Evolutionary conservation across 1,140 invertebrate species (phyloP), one percentile per base, ranked within the genome.

Genomic region (Rhynchophorus ferrugineus): DNA sequence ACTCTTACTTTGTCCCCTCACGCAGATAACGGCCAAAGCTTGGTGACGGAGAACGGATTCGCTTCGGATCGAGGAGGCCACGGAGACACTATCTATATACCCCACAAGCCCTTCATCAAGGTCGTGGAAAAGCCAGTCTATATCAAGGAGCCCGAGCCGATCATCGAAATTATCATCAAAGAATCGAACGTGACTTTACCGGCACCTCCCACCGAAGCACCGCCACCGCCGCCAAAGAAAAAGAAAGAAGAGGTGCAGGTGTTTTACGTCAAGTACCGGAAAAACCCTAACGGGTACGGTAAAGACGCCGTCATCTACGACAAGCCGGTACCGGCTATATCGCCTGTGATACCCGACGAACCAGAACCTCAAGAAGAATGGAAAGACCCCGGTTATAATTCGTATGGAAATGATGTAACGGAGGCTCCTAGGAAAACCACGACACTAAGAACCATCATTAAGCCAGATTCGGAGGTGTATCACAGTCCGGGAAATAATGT

Each of bases 111-210:
- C 2, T 51, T 44, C 13, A 58, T 59, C 9, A 56, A 49, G 56
- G 73, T 49, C 71, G 75, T 64, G 64, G 72, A 77, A 44, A 63
- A 68, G 37, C 76, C 76, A 5, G 78, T 68, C 17, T 75, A 85
- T 49, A 88, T 61, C 71, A 82, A 85, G 57, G 84, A 87, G 47
- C 87, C 87, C 0, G 89, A 91, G 65, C 89, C 89, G 9, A 91
- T 91, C 38, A 91, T 91, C 52, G 89, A 91, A 71, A 91, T 91
- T 55, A 91, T 91, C 45, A 90, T 91, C 42, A 89, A 89, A 63
- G 89, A 91, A 69, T 89, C 87, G 0, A 91, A 91, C 65, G 84
- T 89, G 58, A 78, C 84, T 0, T 65, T 89, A 2, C 84, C 87
- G 0, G 78, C 81, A n/a, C 80, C 77, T 0, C 73, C 76, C 3